A percentile compares a stretch with the other conserved stretches of the same genome.
phyloP scores from a whole-genome alignment of 2,113 vertebrate species.

The Prietella phreatophila region DNA sequence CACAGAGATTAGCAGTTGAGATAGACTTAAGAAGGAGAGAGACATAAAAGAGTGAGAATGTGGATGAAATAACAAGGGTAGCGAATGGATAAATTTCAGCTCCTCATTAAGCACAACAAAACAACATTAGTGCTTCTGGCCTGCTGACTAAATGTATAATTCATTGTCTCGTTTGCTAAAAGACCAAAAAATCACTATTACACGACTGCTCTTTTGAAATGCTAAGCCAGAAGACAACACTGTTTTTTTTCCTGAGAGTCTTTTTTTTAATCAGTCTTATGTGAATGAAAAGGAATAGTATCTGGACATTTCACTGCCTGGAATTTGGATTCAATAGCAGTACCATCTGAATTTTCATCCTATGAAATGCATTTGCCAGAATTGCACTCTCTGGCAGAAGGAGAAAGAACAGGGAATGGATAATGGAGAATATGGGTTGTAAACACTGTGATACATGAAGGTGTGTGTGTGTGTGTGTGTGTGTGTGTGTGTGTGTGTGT shows the following conservation, averaged over 20 bases:
- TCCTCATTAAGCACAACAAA: constrained; percentile 35
- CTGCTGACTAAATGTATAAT: constrained; percentile 40
- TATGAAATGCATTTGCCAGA: constrained; percentile 19
- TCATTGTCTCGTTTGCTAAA: constrained; percentile 39
- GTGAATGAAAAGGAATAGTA: constrained; percentile 3
- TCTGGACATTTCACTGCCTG: background rate
- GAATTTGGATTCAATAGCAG: background rate
- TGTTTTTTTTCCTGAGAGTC: background rate
- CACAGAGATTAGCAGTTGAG: too few species aligned
- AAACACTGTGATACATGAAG: constrained; percentile 7
- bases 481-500: background rate
- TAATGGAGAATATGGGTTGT: constrained; percentile 22
- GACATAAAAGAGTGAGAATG: background rate
- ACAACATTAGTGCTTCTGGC: constrained; percentile 40
- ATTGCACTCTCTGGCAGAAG: constrained; percentile 11
- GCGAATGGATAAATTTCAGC: constrained; percentile 43
- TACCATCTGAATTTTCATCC: constrained; percentile 23
- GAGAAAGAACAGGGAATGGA: constrained; percentile 21
- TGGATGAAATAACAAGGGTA: constrained; percentile 26
- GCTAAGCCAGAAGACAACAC: background rate
- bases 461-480: constrained; percentile 9
- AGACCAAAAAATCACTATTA: constrained; percentile 23
- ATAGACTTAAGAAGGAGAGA: too few species aligned
- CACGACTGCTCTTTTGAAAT: background rate
- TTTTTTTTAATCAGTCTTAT: background rate